Evolutionary conservation across 2,797 vertebrate genomes (phyloP), one percentile per base, ranked within the genome.

Genomic region (Phrynocephalus forsythii): DNA sequence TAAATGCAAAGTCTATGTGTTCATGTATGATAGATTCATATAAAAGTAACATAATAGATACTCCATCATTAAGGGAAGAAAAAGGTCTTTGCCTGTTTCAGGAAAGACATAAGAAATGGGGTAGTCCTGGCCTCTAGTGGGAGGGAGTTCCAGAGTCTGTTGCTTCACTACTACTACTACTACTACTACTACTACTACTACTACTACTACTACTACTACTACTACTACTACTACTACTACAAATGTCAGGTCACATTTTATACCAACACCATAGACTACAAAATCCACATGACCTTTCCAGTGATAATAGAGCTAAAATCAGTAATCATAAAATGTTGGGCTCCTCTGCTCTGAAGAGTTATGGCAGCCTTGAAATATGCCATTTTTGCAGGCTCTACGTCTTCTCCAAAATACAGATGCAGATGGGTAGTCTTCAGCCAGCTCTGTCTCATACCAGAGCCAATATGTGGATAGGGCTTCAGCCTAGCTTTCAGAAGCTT

Each of bases 351-450:
- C 80, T 86, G 91, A 69, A 0, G 5, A 88, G 68, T 89, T 85
- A 84, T 68, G 91, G 89, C 86, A 94, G 92, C 91, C 86, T 86
- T 93, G 88, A 77, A 92, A 91, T 94, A 72, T 38, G 38, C 91
- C 79, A 72, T 44, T 83, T n/a, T 90, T 86, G 80, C 86, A 91
- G 86, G 85, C 83, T 90, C 89, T 79, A 92, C 93, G 93, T 90
- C 83, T 91, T 93, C 86, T 85, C 75, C 24, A 93, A 95, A 94
- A 75, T 77, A 90, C 85, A 48, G 52, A 91, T 56, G 87, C 92
- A 92, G 87, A 93, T 92, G 86, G 92, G 69, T 75, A 84, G 87
- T 84, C 79, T 90, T 83, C 91, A 92, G 93, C 77, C 92, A 93
- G 89, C 78, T 91, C 91, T 87, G 76, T 68, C 30, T 94, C 79